Evolutionary conservation across 2,888 invertebrate genomes (phyloP).

Genomic region (Zelleria hepariella): DNA sequence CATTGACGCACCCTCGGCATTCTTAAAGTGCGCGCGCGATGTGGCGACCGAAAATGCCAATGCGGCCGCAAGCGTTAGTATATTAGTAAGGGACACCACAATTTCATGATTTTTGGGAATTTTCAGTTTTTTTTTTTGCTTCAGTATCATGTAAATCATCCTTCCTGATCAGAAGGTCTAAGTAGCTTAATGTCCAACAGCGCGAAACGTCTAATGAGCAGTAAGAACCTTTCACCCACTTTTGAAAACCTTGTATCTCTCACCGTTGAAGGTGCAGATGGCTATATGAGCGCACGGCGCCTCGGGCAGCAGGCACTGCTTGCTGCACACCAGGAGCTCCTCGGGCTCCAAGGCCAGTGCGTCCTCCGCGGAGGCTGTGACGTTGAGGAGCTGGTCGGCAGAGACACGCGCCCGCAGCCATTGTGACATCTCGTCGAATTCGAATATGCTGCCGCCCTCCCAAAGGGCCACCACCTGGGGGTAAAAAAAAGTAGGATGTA

Average conservation of each 20-base stretch:
- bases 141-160: too few relatives aligned
- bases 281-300: slow-evolving; percentile 48
- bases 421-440: slow-evolving; percentile 44
- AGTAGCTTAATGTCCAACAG: too few relatives aligned
- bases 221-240: too few relatives aligned
- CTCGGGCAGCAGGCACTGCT: slow-evolving; percentile 45
- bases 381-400: slow-evolving; percentile 35
- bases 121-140: too few relatives aligned
- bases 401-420: slow-evolving; percentile 34
- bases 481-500: neutral
- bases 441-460: slow-evolving; percentile 50
- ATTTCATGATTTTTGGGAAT: too few relatives aligned
- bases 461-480: slow-evolving; percentile 53
- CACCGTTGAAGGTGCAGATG: slow-evolving; percentile 50
- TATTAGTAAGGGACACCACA: too few relatives aligned
- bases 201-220: too few relatives aligned
- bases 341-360: slow-evolving; percentile 48
- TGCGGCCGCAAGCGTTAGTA: too few relatives aligned
- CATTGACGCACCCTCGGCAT: too few relatives aligned
- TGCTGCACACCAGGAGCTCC: slow-evolving; percentile 47
- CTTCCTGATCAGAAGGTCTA: too few relatives aligned
- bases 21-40: too few relatives aligned
- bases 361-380: slow-evolving; percentile 51
- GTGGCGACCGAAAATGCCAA: too few relatives aligned
- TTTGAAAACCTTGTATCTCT: slow-evolving; percentile 7